Conservation (phyloP, 2,113 vertebrate species). For the Odobenus rosmarus region DNA sequence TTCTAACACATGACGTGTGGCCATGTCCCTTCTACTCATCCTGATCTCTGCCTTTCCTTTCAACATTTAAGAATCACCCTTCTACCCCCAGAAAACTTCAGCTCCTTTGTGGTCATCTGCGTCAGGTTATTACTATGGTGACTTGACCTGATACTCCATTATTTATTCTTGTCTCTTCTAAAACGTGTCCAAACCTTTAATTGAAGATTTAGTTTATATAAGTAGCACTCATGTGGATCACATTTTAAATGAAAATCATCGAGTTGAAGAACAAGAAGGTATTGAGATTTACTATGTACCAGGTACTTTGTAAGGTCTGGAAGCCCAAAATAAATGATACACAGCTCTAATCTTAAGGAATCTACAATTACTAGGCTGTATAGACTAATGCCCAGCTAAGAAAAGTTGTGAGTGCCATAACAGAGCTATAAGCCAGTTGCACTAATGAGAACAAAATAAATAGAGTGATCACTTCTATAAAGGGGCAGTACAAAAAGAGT, state of each 20-base stretch:
- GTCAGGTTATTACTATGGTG: background rate
- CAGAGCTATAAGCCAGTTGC: background rate
- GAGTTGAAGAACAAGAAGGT: background rate
- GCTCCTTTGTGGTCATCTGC: background rate
- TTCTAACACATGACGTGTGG: background rate
- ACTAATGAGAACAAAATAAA: background rate
- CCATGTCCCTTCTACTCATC: background rate
- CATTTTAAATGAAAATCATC: conserved; percentile 5
- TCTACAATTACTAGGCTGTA: background rate
- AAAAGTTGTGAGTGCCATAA: background rate
- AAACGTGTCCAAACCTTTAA: background rate
- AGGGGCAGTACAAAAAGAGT: background rate
- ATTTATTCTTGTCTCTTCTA: background rate
- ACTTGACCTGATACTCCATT: background rate
- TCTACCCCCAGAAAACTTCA: background rate
- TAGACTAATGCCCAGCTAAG: background rate
- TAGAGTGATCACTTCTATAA: background rate
- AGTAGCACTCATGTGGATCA: background rate
- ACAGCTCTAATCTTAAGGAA: background rate
- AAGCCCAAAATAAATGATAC: background rate
- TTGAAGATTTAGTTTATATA: background rate
- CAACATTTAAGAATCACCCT: background rate
- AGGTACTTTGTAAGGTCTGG: background rate
- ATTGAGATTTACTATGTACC: background rate
- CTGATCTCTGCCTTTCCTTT: background rate